Evolutionary conservation across 2,797 vertebrate species (phyloP), one percentile per base, ranked within the genome.

Genomic region (Heliangelus exortis): DNA sequence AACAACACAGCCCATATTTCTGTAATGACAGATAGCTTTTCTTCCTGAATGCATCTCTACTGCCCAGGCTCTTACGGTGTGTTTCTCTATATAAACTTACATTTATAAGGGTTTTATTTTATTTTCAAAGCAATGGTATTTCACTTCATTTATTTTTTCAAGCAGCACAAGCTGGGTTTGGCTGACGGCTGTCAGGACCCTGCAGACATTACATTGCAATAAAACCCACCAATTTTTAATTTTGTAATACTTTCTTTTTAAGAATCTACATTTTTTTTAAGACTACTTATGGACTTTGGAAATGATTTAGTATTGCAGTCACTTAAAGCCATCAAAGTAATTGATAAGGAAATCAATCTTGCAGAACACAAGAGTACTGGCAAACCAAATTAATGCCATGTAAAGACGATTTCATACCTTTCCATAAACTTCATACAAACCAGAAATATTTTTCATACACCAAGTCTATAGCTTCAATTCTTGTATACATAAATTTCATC

Each of bases 61-160:
- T 89, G 58, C 34, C 41, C 6, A 9, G 29, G 29, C 26, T 41
- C 48, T 81, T 45, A 54, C 29, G 22, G 7, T 89, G 23, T 87
- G 79, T 68, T 39, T 54, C 55, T 82, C 22, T 43, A 31, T 34
- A 73, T 34, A 45, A 28, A 66, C 53, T 63, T 51, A 45, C 13
- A 69, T n/a, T 84, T 57, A 23, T 18, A 54, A 78, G 15, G 45
- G 13, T 0, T 87, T 67, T 71, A 20, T 57, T 25, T 45, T 72
- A 66, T 25, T 79, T 75, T 69, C 39, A 53, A 87, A 80, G 26
- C 58, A 22, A 54, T 29, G 78, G 2, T 51, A 34, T 74, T 90
- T 77, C 34, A 79, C 59, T 87, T 91, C 31, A 53, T 71, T 55
- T 69, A 26, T 29, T 10, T 81, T 81, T 75, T 86, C 57, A 84